These are phyloP conservation scores for Drosophila nebulosa DNA, from an alignment of 1,140 invertebrate species.

Conservation along the genomic window DNA sequence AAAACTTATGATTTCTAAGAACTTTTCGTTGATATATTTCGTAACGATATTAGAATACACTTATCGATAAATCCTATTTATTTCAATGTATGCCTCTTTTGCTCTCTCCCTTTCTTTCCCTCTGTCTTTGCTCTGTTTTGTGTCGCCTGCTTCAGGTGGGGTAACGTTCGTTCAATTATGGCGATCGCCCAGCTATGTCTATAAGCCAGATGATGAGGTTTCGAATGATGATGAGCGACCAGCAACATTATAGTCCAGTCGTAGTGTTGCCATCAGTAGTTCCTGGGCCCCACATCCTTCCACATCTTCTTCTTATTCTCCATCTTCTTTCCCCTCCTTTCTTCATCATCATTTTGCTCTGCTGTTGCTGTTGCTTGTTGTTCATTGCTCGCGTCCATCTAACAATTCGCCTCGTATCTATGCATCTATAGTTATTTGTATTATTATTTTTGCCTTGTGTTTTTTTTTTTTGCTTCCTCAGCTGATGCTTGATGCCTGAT, in stretches of 20 bases:
- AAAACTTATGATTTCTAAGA: too few species aligned
- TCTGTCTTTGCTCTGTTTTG: not conserved
- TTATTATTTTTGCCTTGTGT: conserved; percentile 73
- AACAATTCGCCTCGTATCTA: conserved; percentile 69
- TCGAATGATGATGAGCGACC: conserved; percentile 28
- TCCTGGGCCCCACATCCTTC: not conserved
- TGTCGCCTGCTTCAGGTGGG: conserved; percentile 50
- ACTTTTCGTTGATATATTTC: too few species aligned
- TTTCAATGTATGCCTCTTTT: too few species aligned
- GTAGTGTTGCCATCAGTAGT: not conserved
- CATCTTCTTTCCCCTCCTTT: not conserved
- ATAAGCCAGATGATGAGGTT: conserved; percentile 26
- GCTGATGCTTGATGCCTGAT: conserved; percentile 14
- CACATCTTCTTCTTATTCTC: not conserved
- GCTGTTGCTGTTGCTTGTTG: conserved; percentile 21
- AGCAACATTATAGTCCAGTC: not conserved
- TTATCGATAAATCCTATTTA: too few species aligned
- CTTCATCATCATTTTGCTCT: too few species aligned
- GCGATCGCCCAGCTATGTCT: conserved; percentile 38
- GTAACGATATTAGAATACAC: too few species aligned
- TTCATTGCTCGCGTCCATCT: conserved; percentile 60
- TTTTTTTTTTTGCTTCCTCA: conserved; percentile 27
- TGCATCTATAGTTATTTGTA: conserved; percentile 78
- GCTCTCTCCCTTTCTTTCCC: not conserved
- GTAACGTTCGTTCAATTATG: conserved; percentile 53